phyloP scores from a whole-genome alignment of 2,888 invertebrate genomes.

The Lamellibrachia columna region DNA sequence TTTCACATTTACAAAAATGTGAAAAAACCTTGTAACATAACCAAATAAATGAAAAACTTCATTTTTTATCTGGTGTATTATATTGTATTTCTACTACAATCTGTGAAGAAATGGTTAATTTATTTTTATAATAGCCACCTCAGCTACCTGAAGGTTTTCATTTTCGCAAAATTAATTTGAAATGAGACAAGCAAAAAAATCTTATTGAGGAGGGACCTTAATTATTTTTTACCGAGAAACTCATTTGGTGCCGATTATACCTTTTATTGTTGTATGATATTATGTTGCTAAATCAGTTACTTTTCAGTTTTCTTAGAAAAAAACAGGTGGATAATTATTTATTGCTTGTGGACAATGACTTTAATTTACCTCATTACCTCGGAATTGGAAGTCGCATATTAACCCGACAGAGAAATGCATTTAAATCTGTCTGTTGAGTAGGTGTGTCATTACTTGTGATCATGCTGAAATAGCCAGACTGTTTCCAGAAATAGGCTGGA shows the following conservation, averaged over 20 bases:
- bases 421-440: not conserved
- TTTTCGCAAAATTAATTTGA: too few species aligned
- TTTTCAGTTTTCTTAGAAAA: not conserved
- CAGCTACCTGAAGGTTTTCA: too few species aligned
- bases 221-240: not conserved
- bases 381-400: not conserved
- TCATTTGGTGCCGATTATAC: not conserved
- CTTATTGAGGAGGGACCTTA: not conserved
- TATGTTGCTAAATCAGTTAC: not conserved
- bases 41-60: too few species aligned
- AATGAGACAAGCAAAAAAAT: too few species aligned
- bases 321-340: not conserved
- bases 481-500: slow-evolving; percentile 10
- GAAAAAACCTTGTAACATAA: too few species aligned
- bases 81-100: too few species aligned
- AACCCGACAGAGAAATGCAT: not conserved
- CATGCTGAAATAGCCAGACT: not conserved
- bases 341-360: not conserved
- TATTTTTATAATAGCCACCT: too few species aligned
- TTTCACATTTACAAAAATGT: too few species aligned
- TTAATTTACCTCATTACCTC: not conserved
- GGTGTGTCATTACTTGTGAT: not conserved
- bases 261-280: not conserved
- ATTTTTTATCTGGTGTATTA: too few species aligned
- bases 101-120: too few species aligned